Evolutionary conservation across 2,113 vertebrate species (phyloP), one percentile per base, ranked within the genome.

Genomic region (Pollachius pollachius): DNA sequence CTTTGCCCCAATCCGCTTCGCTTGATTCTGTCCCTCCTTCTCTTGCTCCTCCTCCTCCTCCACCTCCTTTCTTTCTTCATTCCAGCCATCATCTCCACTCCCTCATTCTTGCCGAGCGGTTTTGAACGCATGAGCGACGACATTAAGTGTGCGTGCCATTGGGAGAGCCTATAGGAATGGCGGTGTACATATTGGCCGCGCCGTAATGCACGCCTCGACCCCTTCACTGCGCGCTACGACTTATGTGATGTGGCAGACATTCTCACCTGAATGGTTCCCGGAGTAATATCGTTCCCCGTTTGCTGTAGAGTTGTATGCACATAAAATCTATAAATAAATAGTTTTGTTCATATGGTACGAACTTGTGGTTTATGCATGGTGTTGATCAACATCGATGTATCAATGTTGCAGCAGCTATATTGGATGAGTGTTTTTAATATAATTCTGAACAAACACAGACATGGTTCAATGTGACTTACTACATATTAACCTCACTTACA

Each of bases 61-160:
- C 34, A 21, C 27, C 48, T 57, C 17, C 5, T 57, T 5, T 18
- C 41, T 48, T 48, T 48, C 41, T 48, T 48, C 41, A 48, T 48
- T 48, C 41, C 41, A 9, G 41, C 41, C 7, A 11, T 13, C 41
- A 48, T 48, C 11, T 37, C 37, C n/a, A 23, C 18, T 8, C 15
- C 5, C 37, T 34, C 25, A 15, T 56, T 78, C 57, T 23, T 23
- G 18, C 64, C 68, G 62, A 59, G 16, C 54, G 68, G 54, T 74
- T 74, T 71, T 34, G 64, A 73, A 71, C 52, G 62, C 62, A 62
- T 73, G 69, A 74, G 64, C 79, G 67, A 69, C 65, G 23, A 62
- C 82, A 81, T 74, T 61, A 85, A 69, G 60, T 52, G 66, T 70
- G 57, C 11, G 0, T 56, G 19, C 41, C 41, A 74, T 72, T 21